A percentile compares a stretch with the other conserved stretches of the same genome.
Evolutionary conservation across 2,113 vertebrate genomes (phyloP).

Genomic region (Cranoglanis bouderius): DNA sequence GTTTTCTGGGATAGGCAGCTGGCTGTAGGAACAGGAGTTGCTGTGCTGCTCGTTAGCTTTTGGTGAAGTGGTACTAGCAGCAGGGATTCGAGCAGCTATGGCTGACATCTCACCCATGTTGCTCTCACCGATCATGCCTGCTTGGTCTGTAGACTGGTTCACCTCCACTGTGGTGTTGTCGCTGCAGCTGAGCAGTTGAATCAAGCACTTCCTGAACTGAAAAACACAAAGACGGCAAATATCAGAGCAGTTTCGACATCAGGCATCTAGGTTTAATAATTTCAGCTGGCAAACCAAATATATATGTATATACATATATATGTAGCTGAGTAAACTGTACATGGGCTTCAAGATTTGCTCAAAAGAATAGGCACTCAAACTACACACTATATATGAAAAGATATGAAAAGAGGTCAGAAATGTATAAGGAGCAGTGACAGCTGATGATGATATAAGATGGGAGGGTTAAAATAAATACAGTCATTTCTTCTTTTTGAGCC

Average conservation of each 20-base stretch:
- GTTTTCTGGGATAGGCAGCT: conserved; percentile 75
- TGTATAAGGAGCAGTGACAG: neutral
- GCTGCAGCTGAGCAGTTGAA: conserved; percentile 76
- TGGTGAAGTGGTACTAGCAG: conserved; percentile 49
- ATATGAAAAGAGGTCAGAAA: neutral
- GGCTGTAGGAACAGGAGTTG: conserved; percentile 64
- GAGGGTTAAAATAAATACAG: neutral
- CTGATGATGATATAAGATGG: neutral
- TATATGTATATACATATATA: too few relatives aligned
- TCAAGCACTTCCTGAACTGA: conserved; percentile 85
- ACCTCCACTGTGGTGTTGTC: conserved; percentile 54
- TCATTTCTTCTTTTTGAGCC: too few relatives aligned
- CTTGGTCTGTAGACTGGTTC: conserved; percentile 71
- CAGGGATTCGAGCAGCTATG: conserved; percentile 65
- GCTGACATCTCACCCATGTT: conserved; percentile 75
- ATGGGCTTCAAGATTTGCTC: neutral
- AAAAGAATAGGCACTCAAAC: neutral
- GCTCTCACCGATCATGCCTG: conserved; percentile 64
- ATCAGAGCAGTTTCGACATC: neutral
- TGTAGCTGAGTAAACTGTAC: neutral
- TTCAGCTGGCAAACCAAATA: neutral
- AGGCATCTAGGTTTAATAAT: neutral
- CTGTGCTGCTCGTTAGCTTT: conserved; percentile 65
- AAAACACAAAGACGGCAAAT: conserved; percentile 13
- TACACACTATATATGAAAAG: neutral